phyloP scores from a whole-genome alignment of 2,113 vertebrate genomes.

The Antechinus stuartii region DNA sequence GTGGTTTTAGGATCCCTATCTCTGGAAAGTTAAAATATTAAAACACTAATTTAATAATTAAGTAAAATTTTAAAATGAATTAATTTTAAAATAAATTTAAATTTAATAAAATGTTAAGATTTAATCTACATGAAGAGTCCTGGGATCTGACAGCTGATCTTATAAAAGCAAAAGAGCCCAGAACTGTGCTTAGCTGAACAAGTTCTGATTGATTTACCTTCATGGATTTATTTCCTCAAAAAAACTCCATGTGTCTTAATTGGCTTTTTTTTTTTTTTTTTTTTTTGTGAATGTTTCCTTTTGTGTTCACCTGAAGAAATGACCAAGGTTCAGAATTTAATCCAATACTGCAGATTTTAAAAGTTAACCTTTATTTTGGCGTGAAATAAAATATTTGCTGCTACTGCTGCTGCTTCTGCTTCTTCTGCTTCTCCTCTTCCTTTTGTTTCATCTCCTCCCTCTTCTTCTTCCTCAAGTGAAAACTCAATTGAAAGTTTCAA shows the following conservation, averaged over 20 bases:
- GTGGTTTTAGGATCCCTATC: slow-evolving; percentile 22
- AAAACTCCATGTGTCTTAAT: not conserved
- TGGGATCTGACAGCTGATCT: slow-evolving; percentile 10
- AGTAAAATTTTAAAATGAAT: no score
- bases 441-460: not conserved
- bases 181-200: slow-evolving; percentile 14
- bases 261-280: slow-evolving; percentile 18
- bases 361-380: slow-evolving; percentile 1
- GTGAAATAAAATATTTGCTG: not conserved
- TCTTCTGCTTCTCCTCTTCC: not conserved
- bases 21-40: slow-evolving; percentile 13
- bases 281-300: slow-evolving; percentile 17
- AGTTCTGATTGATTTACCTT: slow-evolving; percentile 25
- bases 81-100: no score
- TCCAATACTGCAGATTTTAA: slow-evolving; percentile 20
- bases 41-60: not conserved
- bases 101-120: not conserved
- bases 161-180: slow-evolving; percentile 16
- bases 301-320: slow-evolving; percentile 44
- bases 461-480: not conserved
- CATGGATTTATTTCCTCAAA: slow-evolving; percentile 13
- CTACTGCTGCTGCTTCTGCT: not conserved
- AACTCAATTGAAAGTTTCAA: slow-evolving; percentile 17
- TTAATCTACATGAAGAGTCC: slow-evolving; percentile 28
- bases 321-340: slow-evolving; percentile 40